These are phyloP conservation scores for Cantharis nigra DNA, from an alignment of 2,888 invertebrate genomes.

Conservation along the genomic window DNA sequence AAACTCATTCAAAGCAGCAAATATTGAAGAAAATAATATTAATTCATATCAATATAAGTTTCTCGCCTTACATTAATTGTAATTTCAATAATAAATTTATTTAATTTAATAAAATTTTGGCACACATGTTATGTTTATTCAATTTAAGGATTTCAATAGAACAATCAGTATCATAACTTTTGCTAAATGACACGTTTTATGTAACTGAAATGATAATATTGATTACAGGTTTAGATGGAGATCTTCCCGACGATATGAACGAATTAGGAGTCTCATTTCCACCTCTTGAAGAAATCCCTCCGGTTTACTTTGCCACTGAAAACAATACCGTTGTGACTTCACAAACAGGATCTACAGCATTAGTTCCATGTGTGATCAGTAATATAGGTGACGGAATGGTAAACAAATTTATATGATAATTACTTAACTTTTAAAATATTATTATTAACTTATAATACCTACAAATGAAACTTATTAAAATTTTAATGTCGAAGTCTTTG, in stretches of 20 bases:
- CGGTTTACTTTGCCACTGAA: slow-evolving; percentile 81
- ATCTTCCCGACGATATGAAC: slow-evolving; percentile 48
- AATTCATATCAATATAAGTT: not conserved
- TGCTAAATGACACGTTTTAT: not conserved
- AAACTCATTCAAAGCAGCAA: not conserved
- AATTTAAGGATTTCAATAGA: not conserved
- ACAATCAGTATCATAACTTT: not conserved
- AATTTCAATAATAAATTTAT: not conserved
- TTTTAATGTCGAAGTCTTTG: no score
- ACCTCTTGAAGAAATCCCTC: slow-evolving; percentile 58
- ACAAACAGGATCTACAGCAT: slow-evolving; percentile 82
- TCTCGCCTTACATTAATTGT: not conserved
- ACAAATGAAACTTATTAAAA: no score
- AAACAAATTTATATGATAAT: slow-evolving; percentile 52
- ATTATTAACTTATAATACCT: no score
- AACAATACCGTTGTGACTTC: slow-evolving; percentile 82
- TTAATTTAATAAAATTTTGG: not conserved
- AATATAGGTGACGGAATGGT: slow-evolving; percentile 89
- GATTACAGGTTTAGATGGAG: slow-evolving; percentile 45
- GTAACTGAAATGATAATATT: slow-evolving; percentile 14
- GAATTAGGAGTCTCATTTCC: slow-evolving; percentile 53
- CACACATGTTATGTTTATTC: not conserved
- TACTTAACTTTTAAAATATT: not conserved
- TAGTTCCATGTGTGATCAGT: slow-evolving; percentile 81
- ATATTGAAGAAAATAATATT: not conserved